Evolutionary conservation across 2,888 invertebrate species (phyloP).

Genomic region (Drosophila gaucha): DNA sequence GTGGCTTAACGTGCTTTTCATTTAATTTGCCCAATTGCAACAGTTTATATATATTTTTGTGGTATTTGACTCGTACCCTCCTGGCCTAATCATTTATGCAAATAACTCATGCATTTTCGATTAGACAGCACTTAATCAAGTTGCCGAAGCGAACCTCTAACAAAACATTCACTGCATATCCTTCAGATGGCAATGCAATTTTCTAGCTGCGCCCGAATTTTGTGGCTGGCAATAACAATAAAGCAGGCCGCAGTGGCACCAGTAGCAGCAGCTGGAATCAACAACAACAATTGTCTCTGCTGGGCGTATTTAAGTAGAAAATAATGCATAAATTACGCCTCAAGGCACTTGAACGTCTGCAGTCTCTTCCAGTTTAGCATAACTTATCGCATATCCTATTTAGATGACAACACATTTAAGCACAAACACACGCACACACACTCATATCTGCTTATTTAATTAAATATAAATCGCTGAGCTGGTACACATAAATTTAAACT

Average conservation of each 20-base stretch:
- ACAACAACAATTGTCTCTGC: constrained; percentile 20
- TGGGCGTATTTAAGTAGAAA: constrained; percentile 63
- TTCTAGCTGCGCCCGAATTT: constrained; percentile 22
- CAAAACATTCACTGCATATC: constrained; percentile 9
- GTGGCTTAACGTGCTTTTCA: constrained; percentile 33
- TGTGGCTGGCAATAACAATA: constrained; percentile 43
- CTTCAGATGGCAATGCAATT: constrained; percentile 44
- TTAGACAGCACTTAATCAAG: constrained; percentile 60
- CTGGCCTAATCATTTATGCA: constrained; percentile 59
- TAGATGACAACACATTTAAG: constrained; percentile 54
- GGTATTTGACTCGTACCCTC: neutral
- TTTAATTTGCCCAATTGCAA: constrained; percentile 40
- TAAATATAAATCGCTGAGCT: constrained; percentile 71
- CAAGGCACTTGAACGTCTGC: constrained; percentile 49
- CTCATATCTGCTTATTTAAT: constrained; percentile 57
- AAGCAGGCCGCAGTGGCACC: constrained; percentile 15
- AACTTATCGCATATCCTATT: constrained; percentile 75
- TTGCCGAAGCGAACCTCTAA: constrained; percentile 28
- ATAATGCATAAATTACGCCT: constrained; percentile 75
- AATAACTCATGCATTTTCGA: constrained; percentile 69
- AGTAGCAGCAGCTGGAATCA: constrained; percentile 9
- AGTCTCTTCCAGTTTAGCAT: constrained; percentile 46
- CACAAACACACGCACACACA: constrained; percentile 15
- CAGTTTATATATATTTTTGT: neutral
- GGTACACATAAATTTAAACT: constrained; percentile 68